Evolutionary conservation across 2,797 vertebrate species (phyloP), one percentile per base, ranked within the genome.

Genomic region (Protosalanx chinensis): DNA sequence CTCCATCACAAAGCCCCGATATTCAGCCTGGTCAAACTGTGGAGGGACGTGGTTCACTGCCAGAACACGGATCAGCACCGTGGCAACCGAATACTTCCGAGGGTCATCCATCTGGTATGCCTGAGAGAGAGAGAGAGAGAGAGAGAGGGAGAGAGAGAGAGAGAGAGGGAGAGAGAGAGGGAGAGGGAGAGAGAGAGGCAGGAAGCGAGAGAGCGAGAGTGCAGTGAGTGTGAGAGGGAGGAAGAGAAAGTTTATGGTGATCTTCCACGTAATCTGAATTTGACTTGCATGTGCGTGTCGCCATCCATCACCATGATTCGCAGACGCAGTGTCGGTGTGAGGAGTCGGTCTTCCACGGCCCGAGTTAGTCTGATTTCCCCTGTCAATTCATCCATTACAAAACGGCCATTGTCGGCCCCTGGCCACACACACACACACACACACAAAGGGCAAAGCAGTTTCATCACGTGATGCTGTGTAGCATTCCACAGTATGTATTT

Each of bases 61-160:
- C 74, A 94, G 66, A 74, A 95, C 77, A 56, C 75, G 78, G 69
- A 96, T 88, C 56, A 90, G 63, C 27, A 87, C 93, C 37, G 91
- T 89, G 0, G 94, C 89, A 71, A 96, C 84, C 2, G 90, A 85
- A 56, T 92, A 95, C 75, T 96, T 96, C 79, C 87, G 91, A 72
- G 89, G 90, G 69, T 95, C 94, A 1, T 94, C 80, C 18, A 90
- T 87, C 75, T 96, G 94, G 66, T 88, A 91, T 1, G 92, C 94
- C 95, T 95, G 74, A 6, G 59, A 57, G 65, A 60, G 69, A 78
- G 57, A 72, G 62, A 70, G 1, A 66, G 3, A 72, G 29, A 64
- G 76, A 16, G 16, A 61, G 16, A 35, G 18, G 59, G 12, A 65
- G n/a, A 56, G 18, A 10, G 59, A 5, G 10, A 0, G 58, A 59